Percentiles rank a stretch among this genome's conserved stretches.
Evolutionary conservation across 1,140 invertebrate species (phyloP).

Genomic region (Hermetia illucens): DNA sequence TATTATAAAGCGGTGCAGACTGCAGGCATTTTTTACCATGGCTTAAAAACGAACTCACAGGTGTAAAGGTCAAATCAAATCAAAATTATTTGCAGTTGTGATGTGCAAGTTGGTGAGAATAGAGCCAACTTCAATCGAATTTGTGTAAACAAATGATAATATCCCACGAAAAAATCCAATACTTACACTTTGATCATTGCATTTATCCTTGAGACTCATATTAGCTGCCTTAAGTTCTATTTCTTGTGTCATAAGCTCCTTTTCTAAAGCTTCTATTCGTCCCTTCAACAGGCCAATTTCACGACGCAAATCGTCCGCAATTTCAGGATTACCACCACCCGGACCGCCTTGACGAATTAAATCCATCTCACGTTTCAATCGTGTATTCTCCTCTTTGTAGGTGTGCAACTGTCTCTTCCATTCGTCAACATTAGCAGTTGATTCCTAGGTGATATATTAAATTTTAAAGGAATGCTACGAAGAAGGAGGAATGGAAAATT

Average conservation of each 20-base stretch:
- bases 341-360: constrained; percentile 17
- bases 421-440: constrained; percentile 93
- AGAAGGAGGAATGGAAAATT: not conserved
- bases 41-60: too few relatives aligned
- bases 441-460: constrained; percentile 42
- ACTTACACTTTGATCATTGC: constrained; percentile 27
- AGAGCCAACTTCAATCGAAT: too few relatives aligned
- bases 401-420: constrained; percentile 94
- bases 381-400: constrained; percentile 89
- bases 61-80: too few relatives aligned
- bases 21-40: too few relatives aligned
- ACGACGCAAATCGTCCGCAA: constrained; percentile 26
- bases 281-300: constrained; percentile 26
- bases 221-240: constrained; percentile 27
- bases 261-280: constrained; percentile 24
- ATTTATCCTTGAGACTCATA: constrained; percentile 25
- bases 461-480: not conserved
- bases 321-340: constrained; percentile 11
- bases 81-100: too few relatives aligned
- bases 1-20: too few relatives aligned
- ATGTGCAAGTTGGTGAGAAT: too few relatives aligned
- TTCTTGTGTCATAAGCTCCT: constrained; percentile 27
- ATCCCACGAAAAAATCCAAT: too few relatives aligned
- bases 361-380: constrained; percentile 50
- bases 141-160: too few relatives aligned